Evolutionary conservation across 2,113 vertebrate genomes (phyloP).

Genomic region (Malurus melanocephalus): DNA sequence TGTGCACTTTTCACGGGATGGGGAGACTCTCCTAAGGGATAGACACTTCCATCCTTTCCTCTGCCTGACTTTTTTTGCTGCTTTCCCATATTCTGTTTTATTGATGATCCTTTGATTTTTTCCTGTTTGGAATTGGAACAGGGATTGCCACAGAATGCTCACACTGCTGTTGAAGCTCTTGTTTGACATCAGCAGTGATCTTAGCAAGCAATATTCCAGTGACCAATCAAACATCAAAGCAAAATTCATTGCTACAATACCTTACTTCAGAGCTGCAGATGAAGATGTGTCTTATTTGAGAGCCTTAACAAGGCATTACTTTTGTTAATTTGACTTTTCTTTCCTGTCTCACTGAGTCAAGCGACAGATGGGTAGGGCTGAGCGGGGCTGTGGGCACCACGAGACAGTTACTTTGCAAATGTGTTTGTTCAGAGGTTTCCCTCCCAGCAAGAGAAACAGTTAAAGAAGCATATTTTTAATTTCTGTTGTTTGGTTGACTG

Average conservation of each 20-base stretch:
- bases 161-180: not conserved
- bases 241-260: not conserved
- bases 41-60: not conserved
- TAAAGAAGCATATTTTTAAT: not conserved
- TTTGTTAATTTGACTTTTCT: not conserved
- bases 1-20: rapidly evolving
- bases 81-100: not conserved
- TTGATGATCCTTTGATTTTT: not conserved
- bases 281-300: not conserved
- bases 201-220: not conserved
- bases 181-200: not conserved
- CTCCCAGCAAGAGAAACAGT: not conserved
- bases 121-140: not conserved
- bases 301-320: not conserved
- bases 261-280: not conserved
- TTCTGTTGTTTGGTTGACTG: not conserved
- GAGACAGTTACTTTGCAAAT: not conserved
- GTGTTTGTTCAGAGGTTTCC: not conserved
- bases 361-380: not conserved
- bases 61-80: not conserved
- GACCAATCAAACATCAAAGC: not conserved
- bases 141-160: not conserved
- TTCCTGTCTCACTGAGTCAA: not conserved
- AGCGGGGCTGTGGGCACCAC: not conserved
- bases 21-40: not conserved